A percentile compares a stretch with the other conserved stretches of the same genome.
These are phyloP conservation scores for Scaptomyza hsui DNA, from an alignment of 1,140 invertebrate species.

Conservation along the genomic window DNA sequence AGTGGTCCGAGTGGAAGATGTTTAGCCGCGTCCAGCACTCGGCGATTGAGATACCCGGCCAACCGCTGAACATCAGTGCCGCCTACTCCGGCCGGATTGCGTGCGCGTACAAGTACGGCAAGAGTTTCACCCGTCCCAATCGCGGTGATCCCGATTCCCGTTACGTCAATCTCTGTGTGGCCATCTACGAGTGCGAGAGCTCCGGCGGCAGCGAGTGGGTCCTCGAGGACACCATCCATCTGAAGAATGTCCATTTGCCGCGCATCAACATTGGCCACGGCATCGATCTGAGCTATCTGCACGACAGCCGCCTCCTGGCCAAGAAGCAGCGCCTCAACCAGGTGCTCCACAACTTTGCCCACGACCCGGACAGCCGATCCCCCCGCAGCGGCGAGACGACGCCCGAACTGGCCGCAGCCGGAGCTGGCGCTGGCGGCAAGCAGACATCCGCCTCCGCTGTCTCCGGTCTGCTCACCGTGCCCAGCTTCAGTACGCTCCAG, in stretches of 20 bases:
- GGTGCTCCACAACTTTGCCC: slow-evolving; percentile 87
- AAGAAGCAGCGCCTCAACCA: slow-evolving; percentile 91
- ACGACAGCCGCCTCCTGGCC: slow-evolving; percentile 91
- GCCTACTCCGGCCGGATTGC: slow-evolving; percentile 98
- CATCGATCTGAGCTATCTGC: slow-evolving; percentile 92
- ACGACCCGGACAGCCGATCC: slow-evolving; percentile 85
- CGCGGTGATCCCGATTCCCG: slow-evolving; percentile 92
- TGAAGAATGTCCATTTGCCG: slow-evolving; percentile 94
- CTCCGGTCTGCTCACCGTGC: slow-evolving; percentile 91
- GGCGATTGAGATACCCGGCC: slow-evolving; percentile 93
- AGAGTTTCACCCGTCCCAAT: slow-evolving; percentile 92
- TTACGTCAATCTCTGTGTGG: slow-evolving; percentile 96
- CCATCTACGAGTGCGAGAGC: slow-evolving; percentile 99
- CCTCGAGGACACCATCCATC: slow-evolving; percentile 97
- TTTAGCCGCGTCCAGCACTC: slow-evolving; percentile 92
- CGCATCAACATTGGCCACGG: slow-evolving; percentile 91
- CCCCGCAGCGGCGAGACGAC: slow-evolving; percentile 85
- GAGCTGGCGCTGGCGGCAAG: slow-evolving; percentile 41
- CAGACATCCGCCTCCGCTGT: slow-evolving; percentile 81
- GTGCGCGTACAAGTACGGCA: slow-evolving; percentile 96
- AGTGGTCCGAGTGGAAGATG: slow-evolving; percentile 96
- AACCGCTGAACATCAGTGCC: slow-evolving; percentile 96
- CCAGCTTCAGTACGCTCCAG: slow-evolving; percentile 96
- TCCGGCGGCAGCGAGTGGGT: slow-evolving; percentile 99
- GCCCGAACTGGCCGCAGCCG: slow-evolving; percentile 52